Base-by-base conservation (phyloP, 2,797 vertebrate genomes). In the Lagocephalus sceleratus region DNA sequence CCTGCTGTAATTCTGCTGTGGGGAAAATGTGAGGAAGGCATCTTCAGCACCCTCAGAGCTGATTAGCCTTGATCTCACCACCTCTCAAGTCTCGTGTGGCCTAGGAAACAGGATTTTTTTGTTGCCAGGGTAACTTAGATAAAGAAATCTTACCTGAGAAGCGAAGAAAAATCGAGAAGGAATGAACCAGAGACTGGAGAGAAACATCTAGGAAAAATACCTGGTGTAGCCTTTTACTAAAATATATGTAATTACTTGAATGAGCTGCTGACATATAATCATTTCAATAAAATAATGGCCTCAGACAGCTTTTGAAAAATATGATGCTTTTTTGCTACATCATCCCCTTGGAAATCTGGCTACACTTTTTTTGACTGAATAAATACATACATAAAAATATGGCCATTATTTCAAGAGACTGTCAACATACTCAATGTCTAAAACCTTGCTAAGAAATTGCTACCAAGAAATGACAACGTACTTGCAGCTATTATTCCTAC, bases 31-130 rank as follows among this genome's bases (percentile, higher is more conserved):
- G 64, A 63, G 16, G 43, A 59, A 20, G 21, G 45, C 38, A 63
- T 54, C 42, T 63, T 9, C n/a, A 21, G 20, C 1, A 0, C 20
- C 25, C 8, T 49, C 47, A 10, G 10, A 59, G 22, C 49, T 56
- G 47, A 64, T 70, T 56, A 49, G 41, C 26, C 57, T 39, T 9
- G 39, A 53, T 66, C 20, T 59, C 43, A n/a, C 50, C 57, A 47
- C 46, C 25, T 14, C 20, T 60, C 48, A 12, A 11, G 60, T 73
- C 63, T 70, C 50, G 14, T 67, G 85, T 84, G 81, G 82, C 71
- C 76, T 70, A 71, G 81, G 82, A 82, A 87, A 86, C 86, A 71
- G 49, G 80, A 60, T 57, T 81, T 78, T 84, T 85, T 42, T 19
- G 84, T 89, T 89, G 66, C 76, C 71, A 73, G 55, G 83, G 80